Evolutionary conservation across 2,888 invertebrate genomes (phyloP), one percentile per base, ranked within the genome.

Genomic region (Melangyna quadrimaculata): DNA sequence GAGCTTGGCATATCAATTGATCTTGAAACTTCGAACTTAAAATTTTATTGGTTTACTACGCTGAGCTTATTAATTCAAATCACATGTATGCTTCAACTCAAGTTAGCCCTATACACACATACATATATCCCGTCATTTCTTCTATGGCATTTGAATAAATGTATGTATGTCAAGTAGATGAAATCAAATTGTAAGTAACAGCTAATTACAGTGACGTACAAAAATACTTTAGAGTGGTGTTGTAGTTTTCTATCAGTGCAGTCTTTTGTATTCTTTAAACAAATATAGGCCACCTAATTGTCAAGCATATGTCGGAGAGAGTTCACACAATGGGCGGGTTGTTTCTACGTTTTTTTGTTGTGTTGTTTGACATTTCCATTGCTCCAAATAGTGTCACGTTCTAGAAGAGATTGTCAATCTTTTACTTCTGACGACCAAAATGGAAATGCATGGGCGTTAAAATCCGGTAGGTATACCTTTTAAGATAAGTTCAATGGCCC

Each of bases 1-100:
- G 53, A 73, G 86, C 86, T 78, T 77, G 69, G 86, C 86, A 86
- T 86, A 81, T 81, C 72, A 86, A 86, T 81, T 81, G 81, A 81
- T 81, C 81, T 86, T 77, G 81, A 81, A 77, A 81, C 71, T 80
- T 80, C 72, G 72, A 79, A 43, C 35, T 67, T 6, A 53, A 19
- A 17, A 80, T 80, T 86, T 80, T 80, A 86, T 86, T 80, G 80
- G 69, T 77, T 61, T 51, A 53, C 17, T 59, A 51, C 77, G 63
- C 51, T 59, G 57, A 80, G 63, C 51, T 78, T 70, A 86, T 86
- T 45, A 80, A 86, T 86, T 86, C 86, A 73, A 73, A 43, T 40
- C 86, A 86, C 86, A 59, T 32, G 67, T 19, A 57, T 67, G 48
- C 67, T 35, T 17, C n/a, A 14, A 70, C 55, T 10, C 22, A n/a